phyloP scores from a whole-genome alignment of 2,888 invertebrate genomes.

The Notodonta ziczac region DNA sequence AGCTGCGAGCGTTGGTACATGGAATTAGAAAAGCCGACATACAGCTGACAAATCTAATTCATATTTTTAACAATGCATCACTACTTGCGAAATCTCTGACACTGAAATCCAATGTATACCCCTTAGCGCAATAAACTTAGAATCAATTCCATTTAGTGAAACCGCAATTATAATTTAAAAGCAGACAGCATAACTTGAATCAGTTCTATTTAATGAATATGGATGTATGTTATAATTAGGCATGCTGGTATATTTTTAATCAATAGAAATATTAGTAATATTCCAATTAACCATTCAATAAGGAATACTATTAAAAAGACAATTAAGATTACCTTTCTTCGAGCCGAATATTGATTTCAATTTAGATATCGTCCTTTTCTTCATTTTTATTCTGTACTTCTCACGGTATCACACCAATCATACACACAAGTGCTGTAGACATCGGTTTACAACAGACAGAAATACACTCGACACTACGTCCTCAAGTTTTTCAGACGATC shows the following conservation, averaged over 20 bases:
- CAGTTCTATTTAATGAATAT: constrained; percentile 29
- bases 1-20: constrained; percentile 39
- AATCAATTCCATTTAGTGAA: constrained; percentile 25
- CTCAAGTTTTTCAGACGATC: constrained; percentile 80
- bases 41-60: constrained; percentile 4
- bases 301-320: neutral
- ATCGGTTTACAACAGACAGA: constrained; percentile 74
- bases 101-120: too few relatives aligned
- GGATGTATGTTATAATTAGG: constrained; percentile 24
- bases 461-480: constrained; percentile 79
- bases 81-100: too few relatives aligned
- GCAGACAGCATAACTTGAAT: constrained; percentile 28
- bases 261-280: neutral
- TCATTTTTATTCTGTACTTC: constrained; percentile 59
- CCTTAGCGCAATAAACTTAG: constrained; percentile 25
- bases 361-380: constrained; percentile 78
- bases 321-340: constrained; percentile 67
- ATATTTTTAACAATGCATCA: too few relatives aligned
- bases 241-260: too few relatives aligned
- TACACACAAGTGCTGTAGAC: constrained; percentile 62
- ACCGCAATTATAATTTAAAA: constrained; percentile 45
- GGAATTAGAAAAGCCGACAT: constrained; percentile 44
- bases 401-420: constrained; percentile 47
- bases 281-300: constrained; percentile 1
- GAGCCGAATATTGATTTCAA: constrained; percentile 77